These are phyloP conservation scores for Drosophila grimshawi DNA, from an alignment of 1,140 invertebrate species.

Conservation along the genomic window DNA sequence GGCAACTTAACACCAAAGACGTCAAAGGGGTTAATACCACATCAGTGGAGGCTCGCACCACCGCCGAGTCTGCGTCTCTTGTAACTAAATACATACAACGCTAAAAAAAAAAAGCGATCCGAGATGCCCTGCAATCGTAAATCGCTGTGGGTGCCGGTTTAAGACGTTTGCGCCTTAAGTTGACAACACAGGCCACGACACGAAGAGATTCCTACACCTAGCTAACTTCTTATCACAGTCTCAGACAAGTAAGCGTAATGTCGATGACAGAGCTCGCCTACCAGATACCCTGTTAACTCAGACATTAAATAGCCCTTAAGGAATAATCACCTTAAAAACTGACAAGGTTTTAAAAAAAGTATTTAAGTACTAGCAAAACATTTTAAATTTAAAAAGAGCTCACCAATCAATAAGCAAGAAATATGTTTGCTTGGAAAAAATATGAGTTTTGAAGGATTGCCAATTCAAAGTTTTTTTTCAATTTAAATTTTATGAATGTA, in stretches of 20 bases:
- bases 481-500: too few relatives aligned
- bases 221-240: slow-evolving; percentile 44
- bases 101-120: neutral
- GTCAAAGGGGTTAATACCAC: slow-evolving; percentile 79
- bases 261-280: neutral
- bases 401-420: too few relatives aligned
- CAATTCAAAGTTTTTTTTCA: too few relatives aligned
- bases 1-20: slow-evolving; percentile 80
- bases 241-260: slow-evolving; percentile 3
- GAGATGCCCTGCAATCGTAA: slow-evolving; percentile 44
- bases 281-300: neutral
- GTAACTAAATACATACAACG: slow-evolving; percentile 5
- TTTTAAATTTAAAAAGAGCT: too few relatives aligned
- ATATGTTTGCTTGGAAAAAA: too few relatives aligned
- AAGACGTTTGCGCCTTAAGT: slow-evolving; percentile 48
- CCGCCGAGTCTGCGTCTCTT: slow-evolving; percentile 40
- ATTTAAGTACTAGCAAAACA: too few relatives aligned
- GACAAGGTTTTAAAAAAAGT: too few relatives aligned
- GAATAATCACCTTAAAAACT: too few relatives aligned
- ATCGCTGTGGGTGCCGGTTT: slow-evolving; percentile 40
- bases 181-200: slow-evolving; percentile 49
- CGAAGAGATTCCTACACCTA: slow-evolving; percentile 42
- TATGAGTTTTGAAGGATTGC: too few relatives aligned
- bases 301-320: too few relatives aligned
- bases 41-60: slow-evolving; percentile 5